Percentiles rank a stretch among this genome's conserved stretches.
phyloP scores from a whole-genome alignment of 2,888 invertebrate species.

The Chaitophorus viminalis region DNA sequence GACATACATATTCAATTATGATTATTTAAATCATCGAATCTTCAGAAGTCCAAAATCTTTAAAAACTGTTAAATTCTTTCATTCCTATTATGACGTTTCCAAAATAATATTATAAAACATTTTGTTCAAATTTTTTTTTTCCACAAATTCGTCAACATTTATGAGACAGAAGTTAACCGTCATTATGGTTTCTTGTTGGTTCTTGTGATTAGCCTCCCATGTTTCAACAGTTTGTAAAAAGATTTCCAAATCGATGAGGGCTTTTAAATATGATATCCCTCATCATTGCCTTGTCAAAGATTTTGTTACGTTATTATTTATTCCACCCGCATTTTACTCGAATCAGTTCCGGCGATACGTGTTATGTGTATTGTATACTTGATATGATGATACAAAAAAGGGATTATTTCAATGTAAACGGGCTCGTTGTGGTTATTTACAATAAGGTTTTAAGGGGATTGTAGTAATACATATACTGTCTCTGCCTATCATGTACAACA shows the following conservation, averaged over 20 bases:
- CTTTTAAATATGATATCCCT: conserved; percentile 32
- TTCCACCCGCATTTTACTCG: conserved; percentile 30
- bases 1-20: too few relatives aligned
- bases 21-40: too few relatives aligned
- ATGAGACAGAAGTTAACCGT: neutral
- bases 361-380: neutral
- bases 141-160: too few relatives aligned
- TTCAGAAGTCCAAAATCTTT: too few relatives aligned
- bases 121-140: too few relatives aligned
- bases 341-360: conserved; percentile 13
- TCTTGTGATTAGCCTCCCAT: neutral
- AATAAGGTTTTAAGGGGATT: too few relatives aligned
- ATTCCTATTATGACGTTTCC: too few relatives aligned
- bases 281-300: conserved; percentile 15
- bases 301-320: neutral
- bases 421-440: neutral
- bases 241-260: conserved; percentile 8
- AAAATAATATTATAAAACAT: too few relatives aligned
- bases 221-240: neutral
- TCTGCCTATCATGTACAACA: too few relatives aligned
- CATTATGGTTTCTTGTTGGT: neutral
- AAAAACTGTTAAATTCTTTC: too few relatives aligned
- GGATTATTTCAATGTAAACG: neutral
- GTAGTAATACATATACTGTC: too few relatives aligned
- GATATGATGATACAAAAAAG: neutral